Percentiles rank a stretch among this genome's conserved stretches.
Evolutionary conservation across 2,797 vertebrate genomes (phyloP).

Genomic region (Neopelma chrysocephalum): DNA sequence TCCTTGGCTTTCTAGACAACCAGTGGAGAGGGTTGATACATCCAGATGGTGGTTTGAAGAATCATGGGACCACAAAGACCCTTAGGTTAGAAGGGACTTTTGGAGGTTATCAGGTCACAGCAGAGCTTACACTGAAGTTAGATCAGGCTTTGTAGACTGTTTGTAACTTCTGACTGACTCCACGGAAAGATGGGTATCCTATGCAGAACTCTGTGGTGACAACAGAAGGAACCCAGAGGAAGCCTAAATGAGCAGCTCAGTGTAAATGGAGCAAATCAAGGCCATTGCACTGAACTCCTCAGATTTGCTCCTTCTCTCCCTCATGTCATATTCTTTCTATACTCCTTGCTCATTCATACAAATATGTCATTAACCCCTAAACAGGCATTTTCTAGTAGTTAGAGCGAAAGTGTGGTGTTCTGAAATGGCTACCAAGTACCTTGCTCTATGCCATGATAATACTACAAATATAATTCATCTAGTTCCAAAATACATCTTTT

Average conservation of each 20-base stretch:
- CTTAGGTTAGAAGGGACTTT: not conserved
- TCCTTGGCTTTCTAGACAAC: not conserved
- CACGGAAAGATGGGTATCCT: not conserved
- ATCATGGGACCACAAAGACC: not conserved
- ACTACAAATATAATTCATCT: not conserved
- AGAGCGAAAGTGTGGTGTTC: not conserved
- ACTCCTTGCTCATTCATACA: not conserved
- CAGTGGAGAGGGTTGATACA: not conserved
- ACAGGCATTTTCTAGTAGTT: not conserved
- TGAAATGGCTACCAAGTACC: not conserved
- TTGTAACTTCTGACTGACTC: not conserved
- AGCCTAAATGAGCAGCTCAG: fast-evolving
- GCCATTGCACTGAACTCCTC: not conserved
- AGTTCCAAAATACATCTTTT: not conserved
- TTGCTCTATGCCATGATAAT: not conserved
- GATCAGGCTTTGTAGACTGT: not conserved
- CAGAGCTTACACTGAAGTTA: not conserved
- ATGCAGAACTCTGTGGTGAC: not conserved
- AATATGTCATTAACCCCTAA: not conserved
- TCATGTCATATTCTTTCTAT: not conserved
- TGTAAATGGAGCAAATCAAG: not conserved
- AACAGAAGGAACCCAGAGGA: not conserved
- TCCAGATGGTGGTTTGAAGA: not conserved
- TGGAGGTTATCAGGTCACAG: not conserved
- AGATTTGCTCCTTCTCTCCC: not conserved